Evolutionary conservation across 2,888 invertebrate species (phyloP), one percentile per base, ranked within the genome.

Genomic region (Cepaea hortensis): DNA sequence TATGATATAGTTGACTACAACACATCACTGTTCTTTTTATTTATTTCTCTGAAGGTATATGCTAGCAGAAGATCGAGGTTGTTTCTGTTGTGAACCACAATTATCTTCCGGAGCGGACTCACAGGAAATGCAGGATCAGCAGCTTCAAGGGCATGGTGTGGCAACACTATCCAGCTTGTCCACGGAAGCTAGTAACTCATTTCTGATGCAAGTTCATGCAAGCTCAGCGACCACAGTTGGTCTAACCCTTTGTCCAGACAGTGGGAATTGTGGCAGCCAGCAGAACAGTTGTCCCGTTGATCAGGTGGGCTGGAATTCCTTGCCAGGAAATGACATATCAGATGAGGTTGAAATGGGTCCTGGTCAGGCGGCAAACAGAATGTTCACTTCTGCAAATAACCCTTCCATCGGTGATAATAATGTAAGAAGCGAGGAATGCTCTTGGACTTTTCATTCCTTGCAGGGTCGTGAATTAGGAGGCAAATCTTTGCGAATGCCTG

Each of bases 61-160:
- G 50, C 50, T 84, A 46, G 35, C 76, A 65, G 84, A 62, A 62
- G 68, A 65, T 50, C 84, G 75, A 46, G 70, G 84, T 6, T 84
- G 84, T n/a, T 85, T 85, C 75, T 85, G 85, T 23, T 85, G 77
- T 70, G 65, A 77, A 23, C 84, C 84, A 75, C 9, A 76, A 20
- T n/a, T 77, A 6, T 48, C 85, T 13, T 55, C 70, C 15, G 70
- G n/a, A n/a, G 13, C 85, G 23, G 15, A n/a, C 62, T 61, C 46
- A 0, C 55, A 76, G 55, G 68, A 55, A 55, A 82, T 73, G 82
- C 72, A 55, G 82, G 72, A 61, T 81, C 68, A 50, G 46, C 81
- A 81, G 20, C 55, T 68, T 68, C 81, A 68, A n/a, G 61, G 50
- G 0, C 48, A 70, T 4, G n/a, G 48, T 50, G 15, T 50, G 1